Evolutionary conservation across 2,797 vertebrate species (phyloP).

Genomic region (Catamblyrhynchus diadema): DNA sequence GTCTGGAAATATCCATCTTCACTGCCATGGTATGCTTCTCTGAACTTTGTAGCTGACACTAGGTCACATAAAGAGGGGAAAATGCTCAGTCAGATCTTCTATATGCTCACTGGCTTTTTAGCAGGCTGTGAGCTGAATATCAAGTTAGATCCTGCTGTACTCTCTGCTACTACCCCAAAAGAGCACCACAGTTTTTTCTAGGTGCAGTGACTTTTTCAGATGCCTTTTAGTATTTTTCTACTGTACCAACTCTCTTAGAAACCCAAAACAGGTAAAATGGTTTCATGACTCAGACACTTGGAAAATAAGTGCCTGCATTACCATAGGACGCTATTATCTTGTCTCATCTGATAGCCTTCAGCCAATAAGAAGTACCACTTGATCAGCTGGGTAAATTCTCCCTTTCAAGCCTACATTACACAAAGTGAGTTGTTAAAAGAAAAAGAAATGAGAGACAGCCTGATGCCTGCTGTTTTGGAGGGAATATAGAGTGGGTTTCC

Average conservation of each 20-base stretch:
- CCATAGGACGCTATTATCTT: neutral
- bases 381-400: neutral
- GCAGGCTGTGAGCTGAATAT: neutral
- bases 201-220: neutral
- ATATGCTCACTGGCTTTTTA: neutral
- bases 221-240: neutral
- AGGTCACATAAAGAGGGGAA: neutral
- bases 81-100: neutral
- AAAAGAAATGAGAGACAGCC: neutral
- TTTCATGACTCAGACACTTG: neutral
- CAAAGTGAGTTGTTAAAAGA: neutral
- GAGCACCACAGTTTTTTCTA: neutral
- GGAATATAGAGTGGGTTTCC: neutral
- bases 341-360: neutral
- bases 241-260: neutral
- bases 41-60: neutral
- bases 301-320: neutral
- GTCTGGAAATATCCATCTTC: neutral
- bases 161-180: neutral
- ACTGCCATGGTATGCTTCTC: neutral
- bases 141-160: neutral
- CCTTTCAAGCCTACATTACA: neutral
- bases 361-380: neutral
- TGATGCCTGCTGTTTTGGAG: neutral
- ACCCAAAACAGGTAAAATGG: neutral